phyloP scores from a whole-genome alignment of 2,113 vertebrate species.

The Alligator sinensis region DNA sequence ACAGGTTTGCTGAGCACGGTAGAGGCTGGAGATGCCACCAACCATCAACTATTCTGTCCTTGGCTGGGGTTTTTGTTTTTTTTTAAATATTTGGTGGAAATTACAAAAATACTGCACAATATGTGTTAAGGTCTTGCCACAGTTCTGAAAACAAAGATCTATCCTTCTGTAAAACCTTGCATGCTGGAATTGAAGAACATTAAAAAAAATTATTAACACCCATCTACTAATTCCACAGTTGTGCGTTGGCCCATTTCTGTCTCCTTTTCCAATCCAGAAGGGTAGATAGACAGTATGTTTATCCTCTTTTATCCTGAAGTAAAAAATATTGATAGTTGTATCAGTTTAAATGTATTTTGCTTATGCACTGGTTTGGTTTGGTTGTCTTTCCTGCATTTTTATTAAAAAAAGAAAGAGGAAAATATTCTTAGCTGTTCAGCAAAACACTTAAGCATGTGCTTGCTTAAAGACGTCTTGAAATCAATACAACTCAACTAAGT shows the following conservation, averaged over 20 bases:
- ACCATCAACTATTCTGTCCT: not conserved
- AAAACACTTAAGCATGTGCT: constrained; percentile 18
- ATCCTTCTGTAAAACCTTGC: not conserved
- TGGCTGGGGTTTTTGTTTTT: not conserved
- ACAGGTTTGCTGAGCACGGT: not conserved
- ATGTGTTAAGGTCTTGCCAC: not conserved
- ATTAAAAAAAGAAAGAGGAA: not conserved
- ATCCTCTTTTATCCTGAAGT: constrained; percentile 16
- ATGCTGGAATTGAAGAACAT: not conserved
- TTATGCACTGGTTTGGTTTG: not conserved
- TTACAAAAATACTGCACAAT: not conserved
- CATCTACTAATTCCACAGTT: not conserved
- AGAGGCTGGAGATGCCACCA: not conserved
- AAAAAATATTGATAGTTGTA: not conserved
- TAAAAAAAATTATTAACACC: no score
- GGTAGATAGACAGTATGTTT: not conserved
- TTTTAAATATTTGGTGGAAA: not conserved
- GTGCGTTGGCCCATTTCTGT: not conserved
- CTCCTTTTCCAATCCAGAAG: constrained; percentile 4
- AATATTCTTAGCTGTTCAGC: constrained; percentile 19
- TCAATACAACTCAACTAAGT: constrained; percentile 3
- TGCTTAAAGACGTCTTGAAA: not conserved
- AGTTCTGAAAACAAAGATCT: not conserved
- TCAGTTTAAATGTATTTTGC: not conserved
- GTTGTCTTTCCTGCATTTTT: not conserved